A percentile compares a stretch with the other conserved stretches of the same genome.
phyloP scores from a whole-genome alignment of 1,140 invertebrate genomes.

The Drosophila mauritiana region DNA sequence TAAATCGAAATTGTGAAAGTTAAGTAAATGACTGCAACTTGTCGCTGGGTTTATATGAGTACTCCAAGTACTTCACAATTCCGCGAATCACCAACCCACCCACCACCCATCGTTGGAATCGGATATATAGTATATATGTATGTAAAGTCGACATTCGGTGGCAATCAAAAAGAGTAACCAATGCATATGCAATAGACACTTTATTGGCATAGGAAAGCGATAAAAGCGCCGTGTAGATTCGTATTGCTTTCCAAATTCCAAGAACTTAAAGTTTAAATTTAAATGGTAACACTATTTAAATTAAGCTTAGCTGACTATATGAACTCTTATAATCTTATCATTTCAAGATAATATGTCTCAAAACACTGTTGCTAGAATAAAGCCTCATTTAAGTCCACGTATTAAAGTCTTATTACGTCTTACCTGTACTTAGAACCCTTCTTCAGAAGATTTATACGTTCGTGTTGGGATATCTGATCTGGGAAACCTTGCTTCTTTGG shows the following conservation, averaged over 20 bases:
- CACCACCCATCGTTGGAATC: constrained; percentile 3
- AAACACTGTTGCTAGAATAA: neutral
- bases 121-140: constrained; percentile 22
- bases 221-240: neutral
- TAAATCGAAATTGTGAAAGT: constrained; percentile 44
- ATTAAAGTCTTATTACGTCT: constrained; percentile 13
- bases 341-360: neutral
- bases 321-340: neutral
- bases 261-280: neutral
- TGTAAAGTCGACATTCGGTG: constrained; percentile 5
- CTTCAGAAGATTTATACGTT: constrained; percentile 21
- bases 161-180: constrained; percentile 22
- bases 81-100: neutral
- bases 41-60: constrained; percentile 23
- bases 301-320: no score
- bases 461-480: constrained; percentile 24
- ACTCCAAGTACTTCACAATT: neutral
- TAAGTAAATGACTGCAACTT: constrained; percentile 35
- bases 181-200: constrained; percentile 25
- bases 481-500: constrained; percentile 34
- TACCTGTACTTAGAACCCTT: neutral
- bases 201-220: constrained; percentile 1
- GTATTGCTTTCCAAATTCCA: neutral
- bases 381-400: neutral
- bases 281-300: no score